These are phyloP conservation scores for Octomys mimax DNA, from an alignment of 2,797 vertebrate species.

Conservation along the genomic window DNA sequence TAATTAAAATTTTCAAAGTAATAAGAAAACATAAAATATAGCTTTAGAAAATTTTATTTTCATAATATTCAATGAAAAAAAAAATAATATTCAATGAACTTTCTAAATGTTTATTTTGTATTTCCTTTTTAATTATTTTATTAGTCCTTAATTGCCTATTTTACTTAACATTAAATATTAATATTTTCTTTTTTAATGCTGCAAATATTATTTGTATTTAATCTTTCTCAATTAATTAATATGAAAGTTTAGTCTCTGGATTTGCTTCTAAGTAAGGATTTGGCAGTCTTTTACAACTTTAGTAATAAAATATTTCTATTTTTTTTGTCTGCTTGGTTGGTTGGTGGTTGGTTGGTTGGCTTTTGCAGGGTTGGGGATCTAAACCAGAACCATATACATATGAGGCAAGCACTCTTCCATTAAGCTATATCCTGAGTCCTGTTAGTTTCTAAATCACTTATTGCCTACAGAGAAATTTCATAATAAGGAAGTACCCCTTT, in stretches of 20 bases:
- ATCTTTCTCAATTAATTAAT: not conserved
- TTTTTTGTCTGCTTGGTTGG: not conserved
- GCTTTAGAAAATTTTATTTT: not conserved
- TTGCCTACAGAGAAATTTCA: not conserved
- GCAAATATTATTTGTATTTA: not conserved
- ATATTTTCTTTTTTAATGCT: not conserved
- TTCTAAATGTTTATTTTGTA: not conserved
- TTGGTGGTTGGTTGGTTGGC: not conserved
- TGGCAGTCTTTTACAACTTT: conserved; percentile 19
- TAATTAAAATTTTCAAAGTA: conserved; percentile 53
- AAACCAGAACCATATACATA: not conserved
- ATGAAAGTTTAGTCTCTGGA: not conserved
- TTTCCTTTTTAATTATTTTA: conserved; percentile 46
- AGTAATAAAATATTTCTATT: not conserved
- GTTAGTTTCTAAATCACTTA: not conserved
- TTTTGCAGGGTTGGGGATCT: not conserved
- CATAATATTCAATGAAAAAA: not conserved
- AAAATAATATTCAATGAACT: not conserved
- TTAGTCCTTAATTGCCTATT: not conserved
- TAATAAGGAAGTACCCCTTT: not conserved
- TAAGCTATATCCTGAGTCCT: not conserved
- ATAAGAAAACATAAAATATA: not conserved
- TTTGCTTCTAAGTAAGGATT: conserved; percentile 44
- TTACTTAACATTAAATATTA: not conserved
- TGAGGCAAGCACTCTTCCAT: not conserved